Evolutionary conservation across 1,140 invertebrate species (phyloP).

Genomic region (Schlechtendalia chinensis): DNA sequence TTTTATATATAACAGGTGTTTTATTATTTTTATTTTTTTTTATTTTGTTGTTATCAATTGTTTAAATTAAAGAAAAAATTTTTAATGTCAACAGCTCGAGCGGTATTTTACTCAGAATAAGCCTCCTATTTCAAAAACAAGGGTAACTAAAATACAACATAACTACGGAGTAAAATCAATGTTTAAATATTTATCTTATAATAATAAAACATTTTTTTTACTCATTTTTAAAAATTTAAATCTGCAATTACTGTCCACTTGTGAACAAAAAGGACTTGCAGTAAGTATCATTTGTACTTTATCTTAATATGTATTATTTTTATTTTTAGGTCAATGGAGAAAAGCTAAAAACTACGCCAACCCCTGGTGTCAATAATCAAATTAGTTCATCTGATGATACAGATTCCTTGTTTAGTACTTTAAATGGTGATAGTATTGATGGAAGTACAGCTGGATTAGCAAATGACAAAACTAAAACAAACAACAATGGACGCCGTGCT

Average conservation of each 20-base stretch:
- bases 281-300: not conserved
- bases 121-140: slow-evolving; percentile 72
- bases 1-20: not conserved
- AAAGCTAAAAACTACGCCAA: slow-evolving; percentile 42
- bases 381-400: slow-evolving; percentile 39
- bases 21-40: not conserved
- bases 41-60: slow-evolving; percentile 15
- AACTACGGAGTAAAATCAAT: slow-evolving; percentile 24
- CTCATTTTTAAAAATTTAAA: slow-evolving; percentile 7
- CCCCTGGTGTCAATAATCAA: not conserved
- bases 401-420: slow-evolving; percentile 39
- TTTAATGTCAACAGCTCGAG: slow-evolving; percentile 67
- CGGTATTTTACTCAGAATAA: slow-evolving; percentile 90
- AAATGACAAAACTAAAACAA: slow-evolving; percentile 17
- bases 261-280: slow-evolving; percentile 12
- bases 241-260: slow-evolving; percentile 18
- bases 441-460: not conserved
- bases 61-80: slow-evolving; percentile 52
- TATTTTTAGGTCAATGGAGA: slow-evolving; percentile 38
- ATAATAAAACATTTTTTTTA: slow-evolving; percentile 32
- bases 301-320: not conserved
- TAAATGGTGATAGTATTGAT: slow-evolving; percentile 38
- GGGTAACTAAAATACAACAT: slow-evolving; percentile 59
- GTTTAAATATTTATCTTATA: slow-evolving; percentile 5
- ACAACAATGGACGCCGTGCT: not conserved